Base-by-base conservation (phyloP, 2,797 vertebrate species). In the Acipenser ruthenus region DNA sequence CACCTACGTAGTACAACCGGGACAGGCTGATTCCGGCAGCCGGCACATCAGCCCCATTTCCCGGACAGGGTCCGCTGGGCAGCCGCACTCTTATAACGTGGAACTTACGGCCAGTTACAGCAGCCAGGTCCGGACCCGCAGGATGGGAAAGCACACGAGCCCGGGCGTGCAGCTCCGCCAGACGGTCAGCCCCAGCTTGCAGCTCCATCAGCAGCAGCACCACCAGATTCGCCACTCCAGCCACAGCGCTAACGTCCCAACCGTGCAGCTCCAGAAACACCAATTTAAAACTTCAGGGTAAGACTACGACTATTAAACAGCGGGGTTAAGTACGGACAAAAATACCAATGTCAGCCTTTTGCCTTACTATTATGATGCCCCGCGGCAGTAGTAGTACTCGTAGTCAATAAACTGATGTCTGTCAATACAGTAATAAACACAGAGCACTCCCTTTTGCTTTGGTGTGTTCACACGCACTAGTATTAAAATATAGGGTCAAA, bases 1-100 rank as follows among this genome's bases (percentile, higher is more conserved):
- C 83, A 87, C 87, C 18, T 95, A 92, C 74, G 89, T 95, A 66
- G 73, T 95, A 70, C 94, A 93, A 77, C 87, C 92, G 49, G 86
- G 89, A 60, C 83, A 84, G 63, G 69, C 82, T 60, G 83, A 80
- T 18, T 74, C 83, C 6, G 83, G 80, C 74, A 74, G 73, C 68
- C 68, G 87, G 73, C 79, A 82, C 13, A 80, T 88, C 75, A 85
- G 87, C 74, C 88, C 89, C 70, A 83, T 84, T 80, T 75, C 86
- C 74, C 73, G 76, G 50, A 67, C 83, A 73, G 82, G 81, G 47
- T 68, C 72, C 65, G 68, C 79, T 10, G 75, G 77, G 71, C 87
- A 78, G 70, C 81, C 84, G 65, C 80, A 78, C 75, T 78, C 87
- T 0, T 91, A 92, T 76, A 92, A 88, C 70, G 84, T 94, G 66